Evolutionary conservation across 2,797 vertebrate species (phyloP), one percentile per base, ranked within the genome.

Genomic region (Coregonus suidteri): DNA sequence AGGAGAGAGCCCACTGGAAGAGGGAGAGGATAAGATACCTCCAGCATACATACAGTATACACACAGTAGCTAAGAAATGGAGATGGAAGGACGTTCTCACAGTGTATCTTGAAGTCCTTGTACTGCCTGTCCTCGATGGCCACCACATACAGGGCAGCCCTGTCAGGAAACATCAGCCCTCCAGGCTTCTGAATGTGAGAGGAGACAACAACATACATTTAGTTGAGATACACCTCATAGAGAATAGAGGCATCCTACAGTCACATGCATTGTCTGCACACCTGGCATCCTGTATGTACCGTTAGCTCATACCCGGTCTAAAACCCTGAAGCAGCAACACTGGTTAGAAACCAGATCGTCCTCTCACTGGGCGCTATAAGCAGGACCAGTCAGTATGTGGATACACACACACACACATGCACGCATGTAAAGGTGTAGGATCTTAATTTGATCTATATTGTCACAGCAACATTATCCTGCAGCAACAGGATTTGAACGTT

Each of bases 31-130:
- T 11, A 47, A 79, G 52, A 75, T 81, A 75, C 86, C 88, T 78
- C 86, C 78, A 34, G 3, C 75, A 75, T 34, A 11, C 85, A 73
- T 53, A 71, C 2, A n/a, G 75, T 69, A 77, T 66, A 20, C 85
- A 73, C 47, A 71, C 2, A 25, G 75, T 69, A 77, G 41, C 41
- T 72, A 15, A 70, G 6, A 69, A 14, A 65, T 0, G 30, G 13
- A 41, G 18, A 47, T 34, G 75, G 31, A 71, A 53, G 15, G 64
- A 35, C 84, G 91, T 74, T 90, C 97, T 99, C 88, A 99, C 98
- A 99, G 87, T 99, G 97, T 86, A 99, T 99, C 95, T 99, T 99
- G 93, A 98, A 99, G 94, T 99, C 98, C 93, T 99, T 99, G 92
- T 99, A 99, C 86, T 99, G 98, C 85, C 98, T 92, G 90, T 99